Base-by-base conservation (phyloP, 2,888 invertebrate species). In the Cataglyphis albicans region DNA sequence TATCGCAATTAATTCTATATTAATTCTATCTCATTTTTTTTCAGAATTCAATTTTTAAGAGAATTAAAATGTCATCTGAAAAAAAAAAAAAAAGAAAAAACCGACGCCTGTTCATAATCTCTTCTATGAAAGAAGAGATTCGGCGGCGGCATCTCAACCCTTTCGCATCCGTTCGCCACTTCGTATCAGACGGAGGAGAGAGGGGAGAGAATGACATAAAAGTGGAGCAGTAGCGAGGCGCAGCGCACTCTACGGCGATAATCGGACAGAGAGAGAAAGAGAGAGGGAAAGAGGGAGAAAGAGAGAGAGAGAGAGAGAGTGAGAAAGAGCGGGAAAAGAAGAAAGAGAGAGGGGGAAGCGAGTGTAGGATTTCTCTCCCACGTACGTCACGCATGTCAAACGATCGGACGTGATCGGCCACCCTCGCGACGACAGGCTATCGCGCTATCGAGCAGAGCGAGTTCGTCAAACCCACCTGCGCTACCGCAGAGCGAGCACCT, bases 161-260 rank as follows among this genome's bases (percentile, higher is more conserved):
- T 84, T 63, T 18, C 76, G 72, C 35, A 72, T 25, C 52, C 73
- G 38, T 48, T 48, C 25, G n/a, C 25, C 55, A 7, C 9, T 12
- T 55, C 12, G 38, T 32, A 65, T 76, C 83, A 83, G 82, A 83
- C 82, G 25, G 1, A 25, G 64, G 21, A 6, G 48, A 61, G 61
- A 48, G 29, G n/a, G 75, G 83, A 75, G 81, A 84, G 87, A 82
- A 63, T 9, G 21, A 67, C 83, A 89, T 89, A 89, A 87, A 87
- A 86, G 35, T 81, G 78, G 84, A 78, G 80, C 81, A 84, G 65
- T 18, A 81, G 44, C 81, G 80, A 52, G 82, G 80, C 67, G 65
- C 82, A 48, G 86, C 87, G 84, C 85, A 89, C 85, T 89, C 82
- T 81, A 68, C 63, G 57, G 48, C 74, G 68, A 25, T 12, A 35